These are phyloP conservation scores for Gadus chalcogrammus DNA, from an alignment of 2,113 vertebrate species.

Conservation along the genomic window DNA sequence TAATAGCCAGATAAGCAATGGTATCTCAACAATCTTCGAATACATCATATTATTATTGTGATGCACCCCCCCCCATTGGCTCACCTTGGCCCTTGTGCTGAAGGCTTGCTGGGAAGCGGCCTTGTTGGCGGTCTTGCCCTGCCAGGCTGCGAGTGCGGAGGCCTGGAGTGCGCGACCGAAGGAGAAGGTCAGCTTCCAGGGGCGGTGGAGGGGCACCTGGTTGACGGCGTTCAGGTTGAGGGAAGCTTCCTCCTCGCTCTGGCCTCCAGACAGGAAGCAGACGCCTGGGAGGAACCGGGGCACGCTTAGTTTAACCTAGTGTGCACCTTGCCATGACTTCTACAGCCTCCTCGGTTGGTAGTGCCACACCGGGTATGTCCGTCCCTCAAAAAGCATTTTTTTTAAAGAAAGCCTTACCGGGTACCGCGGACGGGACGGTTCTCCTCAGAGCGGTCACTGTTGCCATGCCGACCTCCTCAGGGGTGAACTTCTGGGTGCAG, in stretches of 20 bases:
- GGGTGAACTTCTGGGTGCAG: constrained; percentile 86
- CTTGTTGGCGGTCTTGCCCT: constrained; percentile 85
- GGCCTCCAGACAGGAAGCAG: constrained; percentile 95
- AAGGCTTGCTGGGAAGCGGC: constrained; percentile 86
- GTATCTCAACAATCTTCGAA: not conserved
- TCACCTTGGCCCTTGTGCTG: constrained; percentile 84
- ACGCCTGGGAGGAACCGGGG: constrained; percentile 75
- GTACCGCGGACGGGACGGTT: constrained; percentile 89
- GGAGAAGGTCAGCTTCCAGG: constrained; percentile 96
- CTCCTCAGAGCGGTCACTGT: constrained; percentile 89
- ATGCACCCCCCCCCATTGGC: not conserved
- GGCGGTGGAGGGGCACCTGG: constrained; percentile 80
- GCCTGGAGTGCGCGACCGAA: constrained; percentile 94
- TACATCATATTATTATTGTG: not conserved
- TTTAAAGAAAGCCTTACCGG: constrained; percentile 70
- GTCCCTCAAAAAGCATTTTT: not conserved
- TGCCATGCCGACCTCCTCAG: constrained; percentile 88
- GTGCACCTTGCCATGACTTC: not conserved
- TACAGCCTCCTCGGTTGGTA: too few relatives aligned
- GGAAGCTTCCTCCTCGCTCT: constrained; percentile 96
- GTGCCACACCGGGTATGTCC: not conserved
- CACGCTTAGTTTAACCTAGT: too few relatives aligned
- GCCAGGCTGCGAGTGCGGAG: constrained; percentile 88
- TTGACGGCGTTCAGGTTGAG: constrained; percentile 93
- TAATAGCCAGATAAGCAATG: too few relatives aligned